Conservation (phyloP, 1,140 invertebrate genomes). For the Panagrolaimus sp. region DNA sequence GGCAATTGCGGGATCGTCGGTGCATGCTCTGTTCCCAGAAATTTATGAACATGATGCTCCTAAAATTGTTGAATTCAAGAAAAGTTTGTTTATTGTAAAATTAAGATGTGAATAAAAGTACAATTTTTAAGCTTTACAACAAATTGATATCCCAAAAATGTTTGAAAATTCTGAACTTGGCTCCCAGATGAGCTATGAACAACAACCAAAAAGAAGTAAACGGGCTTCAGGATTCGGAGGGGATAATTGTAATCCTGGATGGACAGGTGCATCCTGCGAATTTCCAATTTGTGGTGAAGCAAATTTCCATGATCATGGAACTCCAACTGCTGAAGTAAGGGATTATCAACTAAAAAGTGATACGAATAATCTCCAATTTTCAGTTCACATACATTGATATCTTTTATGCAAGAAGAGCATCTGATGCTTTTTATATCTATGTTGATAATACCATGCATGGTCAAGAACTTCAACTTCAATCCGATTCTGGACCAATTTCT, state of each 20-base stretch:
- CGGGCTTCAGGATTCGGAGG: background rate
- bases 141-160: background rate
- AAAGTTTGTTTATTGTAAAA: background rate
- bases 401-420: background rate
- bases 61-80: background rate
- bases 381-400: background rate
- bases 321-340: background rate
- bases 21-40: background rate
- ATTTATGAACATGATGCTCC: background rate
- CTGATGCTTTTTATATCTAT: background rate
- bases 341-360: background rate
- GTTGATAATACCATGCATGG: conserved; percentile 10
- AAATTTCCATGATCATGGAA: too few species aligned
- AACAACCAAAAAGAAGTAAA: background rate
- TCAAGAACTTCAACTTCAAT: background rate
- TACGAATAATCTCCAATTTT: background rate
- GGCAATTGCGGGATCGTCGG: background rate
- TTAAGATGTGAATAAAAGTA: background rate
- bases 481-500: background rate
- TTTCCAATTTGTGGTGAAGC: background rate
- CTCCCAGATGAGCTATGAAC: background rate
- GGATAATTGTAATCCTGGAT: background rate
- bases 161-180: background rate
- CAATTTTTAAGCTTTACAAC: background rate
- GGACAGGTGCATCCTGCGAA: conserved; percentile 9